A percentile compares a stretch with the other conserved stretches of the same genome.
Conservation (phyloP, 2,797 vertebrate genomes). For the Poeciliopsis turneri region DNA sequence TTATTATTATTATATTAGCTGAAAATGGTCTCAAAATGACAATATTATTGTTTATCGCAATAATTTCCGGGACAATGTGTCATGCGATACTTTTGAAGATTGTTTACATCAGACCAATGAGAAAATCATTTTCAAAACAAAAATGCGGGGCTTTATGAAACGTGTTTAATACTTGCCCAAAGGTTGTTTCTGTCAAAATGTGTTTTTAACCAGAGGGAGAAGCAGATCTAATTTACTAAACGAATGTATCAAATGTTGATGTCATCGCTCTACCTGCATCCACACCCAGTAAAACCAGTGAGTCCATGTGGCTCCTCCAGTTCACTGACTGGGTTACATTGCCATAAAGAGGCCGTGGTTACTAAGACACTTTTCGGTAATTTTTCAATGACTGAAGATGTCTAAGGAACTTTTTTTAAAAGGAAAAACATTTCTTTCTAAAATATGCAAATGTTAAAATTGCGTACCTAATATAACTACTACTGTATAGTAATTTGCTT, state of each 20-base stretch:
- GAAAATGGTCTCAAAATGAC: too few species aligned
- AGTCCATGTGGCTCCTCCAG: neutral
- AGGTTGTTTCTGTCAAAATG: neutral
- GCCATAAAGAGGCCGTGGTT: neutral
- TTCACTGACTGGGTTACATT: neutral
- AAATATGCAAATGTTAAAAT: neutral
- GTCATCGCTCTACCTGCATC: neutral
- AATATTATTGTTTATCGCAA: too few species aligned
- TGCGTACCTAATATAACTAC: neutral
- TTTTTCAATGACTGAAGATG: neutral
- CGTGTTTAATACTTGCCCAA: neutral
- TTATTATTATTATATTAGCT: too few species aligned
- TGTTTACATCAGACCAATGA: neutral
- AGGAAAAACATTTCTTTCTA: neutral
- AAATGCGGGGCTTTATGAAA: neutral
- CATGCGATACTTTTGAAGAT: too few species aligned
- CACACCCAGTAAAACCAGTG: too few species aligned
- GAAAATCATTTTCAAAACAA: neutral
- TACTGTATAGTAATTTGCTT: neutral
- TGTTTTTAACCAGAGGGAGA: neutral
- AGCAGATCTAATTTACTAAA: neutral
- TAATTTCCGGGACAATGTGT: too few species aligned
- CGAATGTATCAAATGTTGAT: neutral
- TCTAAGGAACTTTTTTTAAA: neutral
- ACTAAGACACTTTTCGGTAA: neutral